phyloP scores from a whole-genome alignment of 2,113 vertebrate species.

The Proterorhinus semilunaris region DNA sequence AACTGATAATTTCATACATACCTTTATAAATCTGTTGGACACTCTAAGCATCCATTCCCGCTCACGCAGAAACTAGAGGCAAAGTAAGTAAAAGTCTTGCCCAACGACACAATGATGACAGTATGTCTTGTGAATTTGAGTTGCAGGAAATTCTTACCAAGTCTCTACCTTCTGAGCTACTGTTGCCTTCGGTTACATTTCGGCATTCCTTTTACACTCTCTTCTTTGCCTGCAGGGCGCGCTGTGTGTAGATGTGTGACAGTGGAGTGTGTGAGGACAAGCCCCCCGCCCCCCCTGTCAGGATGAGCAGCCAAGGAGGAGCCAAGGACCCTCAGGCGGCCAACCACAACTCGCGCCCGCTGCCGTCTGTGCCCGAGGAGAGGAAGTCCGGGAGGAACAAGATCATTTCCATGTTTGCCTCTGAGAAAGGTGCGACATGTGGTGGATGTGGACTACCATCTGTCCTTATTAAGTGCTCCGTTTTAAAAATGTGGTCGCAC shows the following conservation, averaged over 20 bases:
- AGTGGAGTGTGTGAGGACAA: constrained; percentile 84
- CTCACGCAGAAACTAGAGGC: too few relatives aligned
- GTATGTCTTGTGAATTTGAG: too few relatives aligned
- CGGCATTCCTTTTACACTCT: background rate
- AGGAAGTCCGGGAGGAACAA: constrained; percentile 90
- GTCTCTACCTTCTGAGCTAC: background rate
- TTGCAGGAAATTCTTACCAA: too few relatives aligned
- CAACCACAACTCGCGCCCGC: constrained; percentile 90
- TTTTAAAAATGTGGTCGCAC: too few relatives aligned
- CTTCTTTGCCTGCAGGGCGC: constrained; percentile 41
- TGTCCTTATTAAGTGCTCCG: too few relatives aligned
- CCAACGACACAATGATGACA: too few relatives aligned
- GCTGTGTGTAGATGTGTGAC: constrained; percentile 76
- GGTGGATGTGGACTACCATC: background rate
- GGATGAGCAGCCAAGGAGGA: constrained; percentile 94
- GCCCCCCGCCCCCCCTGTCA: constrained; percentile 95
- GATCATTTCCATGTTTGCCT: constrained; percentile 94
- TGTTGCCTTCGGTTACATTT: background rate
- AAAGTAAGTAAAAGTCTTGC: too few relatives aligned
- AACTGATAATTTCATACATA: too few relatives aligned
- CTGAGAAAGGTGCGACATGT: constrained; percentile 86
- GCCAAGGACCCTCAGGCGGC: constrained; percentile 86
- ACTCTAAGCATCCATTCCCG: too few relatives aligned
- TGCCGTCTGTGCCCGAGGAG: constrained; percentile 96
- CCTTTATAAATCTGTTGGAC: too few relatives aligned